These are phyloP conservation scores for Anguilla japonica DNA, from an alignment of 2,113 vertebrate genomes.

Conservation along the genomic window DNA sequence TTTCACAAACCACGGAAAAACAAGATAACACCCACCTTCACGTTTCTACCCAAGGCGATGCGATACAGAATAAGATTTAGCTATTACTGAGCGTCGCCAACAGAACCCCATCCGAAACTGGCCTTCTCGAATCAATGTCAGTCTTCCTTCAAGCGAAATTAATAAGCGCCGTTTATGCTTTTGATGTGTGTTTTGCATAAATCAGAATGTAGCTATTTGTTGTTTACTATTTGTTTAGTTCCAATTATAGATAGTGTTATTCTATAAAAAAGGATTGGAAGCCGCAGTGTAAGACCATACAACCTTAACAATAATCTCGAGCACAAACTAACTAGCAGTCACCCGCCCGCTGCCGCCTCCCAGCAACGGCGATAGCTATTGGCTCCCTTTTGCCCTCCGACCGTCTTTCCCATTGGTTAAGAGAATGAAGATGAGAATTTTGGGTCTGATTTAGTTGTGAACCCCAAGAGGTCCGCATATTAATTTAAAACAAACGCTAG, in stretches of 20 bases:
- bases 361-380: slow-evolving; percentile 62
- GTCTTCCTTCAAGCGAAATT: slow-evolving; percentile 21
- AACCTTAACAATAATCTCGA: slow-evolving; percentile 80
- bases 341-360: slow-evolving; percentile 68
- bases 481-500: background rate
- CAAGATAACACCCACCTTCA: slow-evolving; percentile 30
- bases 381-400: slow-evolving; percentile 41
- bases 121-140: slow-evolving; percentile 47
- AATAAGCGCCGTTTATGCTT: slow-evolving; percentile 13
- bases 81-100: slow-evolving; percentile 19
- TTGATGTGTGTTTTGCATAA: slow-evolving; percentile 5
- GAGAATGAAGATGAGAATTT: slow-evolving; percentile 35
- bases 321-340: slow-evolving; percentile 74
- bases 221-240: slow-evolving; percentile 50
- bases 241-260: slow-evolving; percentile 36
- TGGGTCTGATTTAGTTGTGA: background rate
- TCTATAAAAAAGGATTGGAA: slow-evolving; percentile 49
- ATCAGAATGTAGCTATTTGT: background rate
- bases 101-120: slow-evolving; percentile 31
- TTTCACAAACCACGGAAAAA: slow-evolving; percentile 28
- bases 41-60: slow-evolving; percentile 4
- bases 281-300: slow-evolving; percentile 77
- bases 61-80: background rate
- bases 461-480: background rate
- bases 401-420: slow-evolving; percentile 57